phyloP scores from a whole-genome alignment of 1,140 invertebrate species.

The Druon quercuslanigerum region DNA sequence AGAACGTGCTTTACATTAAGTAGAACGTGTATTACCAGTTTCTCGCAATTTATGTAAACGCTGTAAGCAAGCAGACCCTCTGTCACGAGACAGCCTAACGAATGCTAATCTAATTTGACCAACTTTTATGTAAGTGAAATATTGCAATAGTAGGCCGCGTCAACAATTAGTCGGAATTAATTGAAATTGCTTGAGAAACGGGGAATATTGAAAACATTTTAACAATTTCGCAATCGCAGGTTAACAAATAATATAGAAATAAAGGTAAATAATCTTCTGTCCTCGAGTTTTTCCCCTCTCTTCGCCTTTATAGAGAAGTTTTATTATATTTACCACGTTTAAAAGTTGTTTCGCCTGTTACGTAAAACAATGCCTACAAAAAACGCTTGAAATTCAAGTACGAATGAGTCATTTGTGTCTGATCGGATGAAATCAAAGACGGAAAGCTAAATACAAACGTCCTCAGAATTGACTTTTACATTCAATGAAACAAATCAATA shows the following conservation, averaged over 20 bases:
- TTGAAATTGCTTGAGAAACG: slow-evolving; percentile 9
- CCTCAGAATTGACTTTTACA: slow-evolving; percentile 22
- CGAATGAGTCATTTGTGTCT: not conserved
- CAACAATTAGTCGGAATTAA: slow-evolving; percentile 22
- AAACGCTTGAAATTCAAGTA: not conserved
- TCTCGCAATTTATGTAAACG: slow-evolving; percentile 28
- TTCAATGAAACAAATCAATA: slow-evolving; percentile 21
- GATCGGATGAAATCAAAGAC: not conserved
- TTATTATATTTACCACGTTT: too few species aligned
- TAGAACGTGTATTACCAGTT: slow-evolving; percentile 28
- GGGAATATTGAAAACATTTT: slow-evolving; percentile 11
- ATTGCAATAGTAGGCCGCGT: not conserved
- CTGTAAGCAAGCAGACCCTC: slow-evolving; percentile 29
- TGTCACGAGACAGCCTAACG: slow-evolving; percentile 26
- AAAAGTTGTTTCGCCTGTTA: not conserved
- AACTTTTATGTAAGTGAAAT: slow-evolving; percentile 28
- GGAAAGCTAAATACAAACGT: not conserved
- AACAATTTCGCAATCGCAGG: not conserved
- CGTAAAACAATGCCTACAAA: not conserved
- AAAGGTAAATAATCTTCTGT: too few species aligned
- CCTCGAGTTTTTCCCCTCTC: too few species aligned
- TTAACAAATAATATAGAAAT: not conserved
- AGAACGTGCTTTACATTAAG: slow-evolving; percentile 9
- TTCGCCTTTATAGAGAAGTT: too few species aligned
- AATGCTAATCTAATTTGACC: slow-evolving; percentile 29